Evolutionary conservation across 1,140 invertebrate genomes (phyloP).

Genomic region (Neotoxoptera formosana): DNA sequence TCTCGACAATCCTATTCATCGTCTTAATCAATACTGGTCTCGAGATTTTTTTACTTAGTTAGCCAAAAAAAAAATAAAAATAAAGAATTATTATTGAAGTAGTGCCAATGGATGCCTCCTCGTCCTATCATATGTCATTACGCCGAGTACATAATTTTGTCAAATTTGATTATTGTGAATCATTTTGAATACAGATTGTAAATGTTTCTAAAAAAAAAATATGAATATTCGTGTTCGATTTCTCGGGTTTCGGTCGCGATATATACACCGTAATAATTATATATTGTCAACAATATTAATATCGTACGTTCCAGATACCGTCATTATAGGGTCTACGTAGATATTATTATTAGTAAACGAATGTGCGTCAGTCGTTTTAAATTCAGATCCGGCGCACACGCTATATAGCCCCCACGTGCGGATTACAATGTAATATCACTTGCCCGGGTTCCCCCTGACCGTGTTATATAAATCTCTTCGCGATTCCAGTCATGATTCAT

Average conservation of each 20-base stretch:
- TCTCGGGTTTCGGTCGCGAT: neutral
- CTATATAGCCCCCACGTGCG: neutral
- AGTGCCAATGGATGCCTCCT: too few relatives aligned
- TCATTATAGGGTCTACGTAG: neutral
- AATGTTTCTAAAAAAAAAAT: neutral
- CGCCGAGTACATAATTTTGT: too few relatives aligned
- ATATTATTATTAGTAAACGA: neutral
- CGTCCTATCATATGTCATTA: too few relatives aligned
- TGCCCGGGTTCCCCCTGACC: neutral
- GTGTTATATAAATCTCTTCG: constrained; percentile 32
- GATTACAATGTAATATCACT: neutral
- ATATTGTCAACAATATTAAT: neutral
- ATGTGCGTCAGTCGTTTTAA: neutral
- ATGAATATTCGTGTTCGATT: neutral
- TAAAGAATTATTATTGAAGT: too few relatives aligned
- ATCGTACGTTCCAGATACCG: neutral
- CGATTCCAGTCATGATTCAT: neutral
- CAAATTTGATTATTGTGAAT: too few relatives aligned
- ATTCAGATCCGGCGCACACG: neutral
- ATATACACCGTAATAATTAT: neutral
- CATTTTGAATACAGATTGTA: too few relatives aligned
- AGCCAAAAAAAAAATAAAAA: too few relatives aligned
- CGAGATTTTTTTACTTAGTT: too few relatives aligned
- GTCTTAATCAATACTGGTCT: too few relatives aligned
- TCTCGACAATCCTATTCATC: too few relatives aligned